Percentiles rank a stretch among this genome's conserved stretches.
phyloP scores from a whole-genome alignment of 2,888 invertebrate species.

The Brachynemurus nebulosus region DNA sequence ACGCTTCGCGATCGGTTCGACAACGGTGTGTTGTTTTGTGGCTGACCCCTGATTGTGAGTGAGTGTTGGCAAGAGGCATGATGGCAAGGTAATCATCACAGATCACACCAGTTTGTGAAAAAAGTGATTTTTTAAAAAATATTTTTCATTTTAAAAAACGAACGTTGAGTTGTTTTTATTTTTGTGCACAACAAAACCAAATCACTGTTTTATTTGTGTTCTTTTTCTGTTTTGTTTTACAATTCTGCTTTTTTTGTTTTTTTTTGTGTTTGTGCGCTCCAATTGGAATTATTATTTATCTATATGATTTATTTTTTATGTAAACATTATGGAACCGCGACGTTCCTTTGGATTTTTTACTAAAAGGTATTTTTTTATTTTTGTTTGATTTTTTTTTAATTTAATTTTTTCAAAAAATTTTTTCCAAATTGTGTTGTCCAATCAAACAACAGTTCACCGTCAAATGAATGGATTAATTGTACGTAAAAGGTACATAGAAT shows the following conservation, averaged over 20 bases:
- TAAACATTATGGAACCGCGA: slow-evolving; percentile 33
- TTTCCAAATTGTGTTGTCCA: neutral
- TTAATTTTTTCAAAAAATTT: slow-evolving; percentile 23
- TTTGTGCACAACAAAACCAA: neutral
- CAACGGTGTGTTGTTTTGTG: neutral
- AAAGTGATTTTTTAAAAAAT: neutral
- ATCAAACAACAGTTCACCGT: neutral
- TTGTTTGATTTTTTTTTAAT: slow-evolving; percentile 38
- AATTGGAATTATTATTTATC: neutral
- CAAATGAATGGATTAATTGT: no score
- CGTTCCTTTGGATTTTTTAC: slow-evolving; percentile 68
- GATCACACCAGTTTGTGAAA: neutral
- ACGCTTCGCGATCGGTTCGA: no score
- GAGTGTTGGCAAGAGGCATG: no score
- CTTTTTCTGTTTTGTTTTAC: slow-evolving; percentile 1
- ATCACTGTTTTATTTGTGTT: neutral
- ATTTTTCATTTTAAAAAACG: neutral
- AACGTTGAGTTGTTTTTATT: no score
- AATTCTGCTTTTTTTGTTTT: neutral
- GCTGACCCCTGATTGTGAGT: neutral
- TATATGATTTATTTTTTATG: neutral
- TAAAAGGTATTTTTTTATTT: slow-evolving; percentile 59
- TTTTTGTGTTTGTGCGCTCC: neutral
- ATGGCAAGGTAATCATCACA: no score
- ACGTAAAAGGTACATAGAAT: no score